Base-by-base conservation (phyloP, 2,797 vertebrate genomes). In the Phoxinus dragarum region DNA sequence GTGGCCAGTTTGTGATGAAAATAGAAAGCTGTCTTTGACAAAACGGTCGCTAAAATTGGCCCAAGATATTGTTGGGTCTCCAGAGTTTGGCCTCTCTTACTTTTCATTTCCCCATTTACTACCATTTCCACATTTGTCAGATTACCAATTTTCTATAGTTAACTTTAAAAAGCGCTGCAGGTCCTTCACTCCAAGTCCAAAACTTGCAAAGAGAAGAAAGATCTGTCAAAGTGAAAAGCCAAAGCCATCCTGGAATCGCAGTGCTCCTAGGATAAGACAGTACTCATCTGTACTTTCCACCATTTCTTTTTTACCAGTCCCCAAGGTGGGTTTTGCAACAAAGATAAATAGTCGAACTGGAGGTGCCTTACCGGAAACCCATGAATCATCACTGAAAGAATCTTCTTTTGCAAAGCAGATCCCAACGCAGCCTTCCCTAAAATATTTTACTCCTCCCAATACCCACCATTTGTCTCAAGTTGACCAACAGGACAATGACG, bases 101-200 rank as follows among this genome's bases (percentile, higher is more conserved):
- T 92, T 83, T 72, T 31, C 47, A 19, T 49, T 81, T 21, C 67
- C 80, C 5, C 8, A 0, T 42, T 67, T 38, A 16, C 27, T 68
- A n/a, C 49, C 76, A 23, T 76, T 77, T 27, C 68, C 38, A 44
- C 47, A 44, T 6, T 31, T 44, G n/a, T 19, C 54, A 7, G 54
- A 23, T 4, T 66, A 36, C 14, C 38, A 86, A 80, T 86, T 76
- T 1, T 19, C 72, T 6, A 64, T 67, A 84, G 34, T 27, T 47
- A 95, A 94, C 87, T 49, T 71, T 31, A 94, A 80, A 86, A 96
- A 96, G 75, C 94, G 94, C 40, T 85, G 90, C 67, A 83, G 90
- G 69, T 91, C 92, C 11, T 91, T 88, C 68, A 93, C 92, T 77
- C 88, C 88, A 1, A 88, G 91, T 34, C 80, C 54, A 47, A 86